Evolutionary conservation across 2,113 vertebrate genomes (phyloP).

Genomic region (Peucedramus taeniatus): DNA sequence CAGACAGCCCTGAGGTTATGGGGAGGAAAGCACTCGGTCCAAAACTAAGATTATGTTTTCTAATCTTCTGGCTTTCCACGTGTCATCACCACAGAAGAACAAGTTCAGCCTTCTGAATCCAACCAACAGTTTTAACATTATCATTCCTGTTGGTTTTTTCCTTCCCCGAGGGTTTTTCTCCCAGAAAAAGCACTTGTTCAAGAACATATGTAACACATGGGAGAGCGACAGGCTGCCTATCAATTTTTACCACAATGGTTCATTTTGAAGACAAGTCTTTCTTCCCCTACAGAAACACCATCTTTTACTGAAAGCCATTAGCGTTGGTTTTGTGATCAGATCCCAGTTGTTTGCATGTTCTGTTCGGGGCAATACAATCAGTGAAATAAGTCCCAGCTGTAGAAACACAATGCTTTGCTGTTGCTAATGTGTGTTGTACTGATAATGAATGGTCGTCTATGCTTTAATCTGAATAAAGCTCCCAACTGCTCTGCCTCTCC

Average conservation of each 20-base stretch:
- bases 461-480: conserved; percentile 76
- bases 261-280: conserved; percentile 18
- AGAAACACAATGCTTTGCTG: conserved; percentile 69
- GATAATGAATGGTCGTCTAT: conserved; percentile 73
- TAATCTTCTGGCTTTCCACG: conserved; percentile 28
- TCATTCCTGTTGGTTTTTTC: not conserved
- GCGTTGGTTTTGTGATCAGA: conserved; percentile 17
- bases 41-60: conserved; percentile 9
- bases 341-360: conserved; percentile 64
- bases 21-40: not conserved
- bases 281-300: conserved; percentile 23
- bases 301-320: conserved; percentile 40
- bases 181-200: not conserved
- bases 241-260: conserved; percentile 20
- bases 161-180: not conserved
- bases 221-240: not conserved
- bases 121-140: not conserved
- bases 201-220: not conserved
- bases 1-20: not conserved
- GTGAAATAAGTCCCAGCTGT: conserved; percentile 66
- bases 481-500: conserved; percentile 71
- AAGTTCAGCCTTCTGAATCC: not conserved
- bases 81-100: conserved; percentile 21
- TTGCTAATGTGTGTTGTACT: conserved; percentile 61
- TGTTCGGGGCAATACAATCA: conserved; percentile 25